Conservation (phyloP, 1,140 invertebrate genomes). For the Drosophila ambigua region DNA sequence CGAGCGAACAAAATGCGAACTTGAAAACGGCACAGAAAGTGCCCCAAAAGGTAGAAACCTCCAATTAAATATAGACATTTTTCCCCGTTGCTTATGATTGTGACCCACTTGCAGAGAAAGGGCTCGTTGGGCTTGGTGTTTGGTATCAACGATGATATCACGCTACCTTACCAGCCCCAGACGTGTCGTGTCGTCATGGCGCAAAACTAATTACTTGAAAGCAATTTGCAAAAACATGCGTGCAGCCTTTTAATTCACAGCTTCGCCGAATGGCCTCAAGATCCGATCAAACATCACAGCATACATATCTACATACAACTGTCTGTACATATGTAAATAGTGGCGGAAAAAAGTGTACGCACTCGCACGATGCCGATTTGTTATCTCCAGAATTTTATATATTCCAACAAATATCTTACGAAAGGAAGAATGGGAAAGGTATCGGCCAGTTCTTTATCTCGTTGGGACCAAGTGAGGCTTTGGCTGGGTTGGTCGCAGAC, state of each 20-base stretch:
- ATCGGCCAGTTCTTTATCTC: too few relatives aligned
- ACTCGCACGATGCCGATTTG: too few relatives aligned
- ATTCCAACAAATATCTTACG: too few relatives aligned
- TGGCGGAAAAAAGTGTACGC: too few relatives aligned
- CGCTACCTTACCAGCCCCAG: constrained; percentile 13
- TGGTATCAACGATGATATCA: constrained; percentile 59
- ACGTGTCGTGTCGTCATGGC: constrained; percentile 32
- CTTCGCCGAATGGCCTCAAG: constrained; percentile 27
- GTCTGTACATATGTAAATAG: too few relatives aligned
- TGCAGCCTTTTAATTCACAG: constrained; percentile 47
- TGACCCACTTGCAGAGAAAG: constrained; percentile 41
- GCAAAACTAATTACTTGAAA: constrained; percentile 64
- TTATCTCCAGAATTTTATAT: too few relatives aligned
- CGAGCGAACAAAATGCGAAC: constrained; percentile 36
- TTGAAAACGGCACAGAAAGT: constrained; percentile 57
- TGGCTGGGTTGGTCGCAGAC: too few relatives aligned
- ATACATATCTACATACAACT: not conserved
- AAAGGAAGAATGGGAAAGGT: too few relatives aligned
- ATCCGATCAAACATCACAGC: constrained; percentile 19
- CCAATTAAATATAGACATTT: constrained; percentile 24
- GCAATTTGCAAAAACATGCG: constrained; percentile 58
- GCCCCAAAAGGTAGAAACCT: constrained; percentile 15
- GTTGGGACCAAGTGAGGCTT: too few relatives aligned
- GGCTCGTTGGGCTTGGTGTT: constrained; percentile 25
- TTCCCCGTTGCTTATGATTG: constrained; percentile 16